Conservation (phyloP, 2,888 invertebrate species). For the Helobdella robusta region DNA sequence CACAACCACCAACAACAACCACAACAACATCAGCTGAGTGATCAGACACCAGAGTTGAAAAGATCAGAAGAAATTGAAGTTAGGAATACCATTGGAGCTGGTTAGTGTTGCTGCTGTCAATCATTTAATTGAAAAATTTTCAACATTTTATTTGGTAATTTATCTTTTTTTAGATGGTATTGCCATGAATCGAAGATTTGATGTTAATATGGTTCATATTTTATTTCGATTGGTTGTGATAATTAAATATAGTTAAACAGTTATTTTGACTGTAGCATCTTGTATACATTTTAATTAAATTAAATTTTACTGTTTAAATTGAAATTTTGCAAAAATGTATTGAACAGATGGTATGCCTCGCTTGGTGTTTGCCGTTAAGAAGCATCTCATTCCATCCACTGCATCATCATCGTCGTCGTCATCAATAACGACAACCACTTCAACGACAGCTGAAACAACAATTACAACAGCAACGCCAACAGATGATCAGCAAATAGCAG, state of each 20-base stretch:
- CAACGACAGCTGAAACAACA: constrained; percentile 4
- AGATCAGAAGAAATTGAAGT: constrained; percentile 19
- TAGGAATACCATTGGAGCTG: constrained; percentile 19
- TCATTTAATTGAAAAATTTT: background rate
- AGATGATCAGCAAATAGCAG: background rate
- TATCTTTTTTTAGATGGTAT: background rate
- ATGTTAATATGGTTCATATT: background rate
- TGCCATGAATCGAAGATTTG: too few species aligned
- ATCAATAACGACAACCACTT: background rate
- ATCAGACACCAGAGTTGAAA: background rate
- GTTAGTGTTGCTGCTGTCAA: background rate
- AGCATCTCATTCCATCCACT: background rate
- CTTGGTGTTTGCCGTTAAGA: constrained; percentile 23
- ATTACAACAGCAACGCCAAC: background rate
- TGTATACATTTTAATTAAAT: too few species aligned
- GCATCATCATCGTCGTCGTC: background rate
- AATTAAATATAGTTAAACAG: too few species aligned
- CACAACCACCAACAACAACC: too few species aligned
- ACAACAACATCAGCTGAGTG: too few species aligned
- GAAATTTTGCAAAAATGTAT: too few species aligned
- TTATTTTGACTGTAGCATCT: too few species aligned
- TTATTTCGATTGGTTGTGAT: background rate
- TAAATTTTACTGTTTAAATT: too few species aligned
- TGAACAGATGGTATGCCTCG: constrained; percentile 16
- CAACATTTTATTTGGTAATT: background rate